Percentiles rank a stretch among this genome's conserved stretches.
Conservation (phyloP, 2,888 invertebrate species). For the Lepidochrysops patricia region DNA sequence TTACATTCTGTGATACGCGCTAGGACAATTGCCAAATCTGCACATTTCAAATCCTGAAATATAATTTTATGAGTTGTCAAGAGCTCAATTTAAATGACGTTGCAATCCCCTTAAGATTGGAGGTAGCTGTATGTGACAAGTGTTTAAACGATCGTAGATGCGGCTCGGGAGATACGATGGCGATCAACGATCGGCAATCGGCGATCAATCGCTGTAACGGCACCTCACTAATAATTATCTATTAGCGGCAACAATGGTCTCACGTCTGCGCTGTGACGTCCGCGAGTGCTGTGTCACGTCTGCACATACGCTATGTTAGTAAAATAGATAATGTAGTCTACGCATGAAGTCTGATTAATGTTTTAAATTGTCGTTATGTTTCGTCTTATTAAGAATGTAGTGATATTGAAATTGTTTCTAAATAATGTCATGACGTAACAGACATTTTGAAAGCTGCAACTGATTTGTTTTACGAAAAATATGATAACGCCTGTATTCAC, state of each 20-base stretch:
- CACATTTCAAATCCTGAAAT: background rate
- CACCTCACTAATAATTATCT: conserved; percentile 68
- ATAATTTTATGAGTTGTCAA: conserved; percentile 26
- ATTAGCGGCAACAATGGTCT: conserved; percentile 66
- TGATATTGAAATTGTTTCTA: too few species aligned
- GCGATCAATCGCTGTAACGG: conserved; percentile 48
- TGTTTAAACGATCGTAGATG: conserved; percentile 38
- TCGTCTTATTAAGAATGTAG: too few species aligned
- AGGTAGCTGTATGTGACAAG: background rate
- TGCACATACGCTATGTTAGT: conserved; percentile 14
- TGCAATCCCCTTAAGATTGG: background rate
- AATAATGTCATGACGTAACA: too few species aligned
- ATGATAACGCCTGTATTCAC: too few species aligned
- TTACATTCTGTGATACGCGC: background rate
- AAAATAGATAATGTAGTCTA: background rate
- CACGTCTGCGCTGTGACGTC: conserved; percentile 43
- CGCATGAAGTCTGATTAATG: background rate
- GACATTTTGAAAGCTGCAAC: too few species aligned
- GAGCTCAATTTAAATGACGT: conserved; percentile 20
- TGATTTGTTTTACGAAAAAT: too few species aligned
- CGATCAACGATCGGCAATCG: conserved; percentile 45
- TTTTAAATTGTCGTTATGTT: too few species aligned
- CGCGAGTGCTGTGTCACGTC: conserved; percentile 31
- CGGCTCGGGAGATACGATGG: conserved; percentile 33
- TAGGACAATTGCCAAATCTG: background rate